Percentiles rank a stretch among this genome's conserved stretches.
Evolutionary conservation across 2,113 vertebrate genomes (phyloP).

Genomic region (Oxygymnocypris stewartii): DNA sequence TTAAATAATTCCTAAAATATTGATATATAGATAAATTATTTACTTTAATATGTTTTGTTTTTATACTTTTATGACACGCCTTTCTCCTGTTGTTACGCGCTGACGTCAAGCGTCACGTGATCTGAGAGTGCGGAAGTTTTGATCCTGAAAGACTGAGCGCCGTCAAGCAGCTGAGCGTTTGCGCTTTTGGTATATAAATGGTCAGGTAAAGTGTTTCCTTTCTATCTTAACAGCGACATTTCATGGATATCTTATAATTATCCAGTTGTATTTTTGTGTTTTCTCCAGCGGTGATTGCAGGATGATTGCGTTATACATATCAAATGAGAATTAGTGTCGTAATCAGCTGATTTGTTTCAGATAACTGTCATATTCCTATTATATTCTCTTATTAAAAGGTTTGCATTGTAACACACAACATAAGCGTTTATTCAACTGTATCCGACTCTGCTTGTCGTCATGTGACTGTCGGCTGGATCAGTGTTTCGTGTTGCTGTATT

Average conservation of each 20-base stretch:
- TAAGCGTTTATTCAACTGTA: background rate
- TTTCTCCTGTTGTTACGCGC: background rate
- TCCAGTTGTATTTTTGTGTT: background rate
- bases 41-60: too few relatives aligned
- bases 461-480: constrained; percentile 6
- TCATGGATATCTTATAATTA: too few relatives aligned
- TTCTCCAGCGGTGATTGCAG: background rate
- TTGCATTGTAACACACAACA: background rate
- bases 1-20: too few relatives aligned
- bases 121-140: constrained; percentile 42
- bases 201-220: constrained; percentile 44
- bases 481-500: background rate
- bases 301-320: background rate
- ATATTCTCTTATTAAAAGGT: background rate
- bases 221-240: background rate
- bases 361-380: background rate
- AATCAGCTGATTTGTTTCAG: background rate
- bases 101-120: constrained; percentile 23
- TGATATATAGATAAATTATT: too few relatives aligned
- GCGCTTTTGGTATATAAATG: constrained; percentile 7
- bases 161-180: background rate
- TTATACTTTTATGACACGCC: too few relatives aligned
- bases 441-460: background rate
- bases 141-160: background rate
- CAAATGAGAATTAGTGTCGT: background rate